These are phyloP conservation scores for Lithodes maja DNA, from an alignment of 2,888 invertebrate genomes.

Conservation along the genomic window DNA sequence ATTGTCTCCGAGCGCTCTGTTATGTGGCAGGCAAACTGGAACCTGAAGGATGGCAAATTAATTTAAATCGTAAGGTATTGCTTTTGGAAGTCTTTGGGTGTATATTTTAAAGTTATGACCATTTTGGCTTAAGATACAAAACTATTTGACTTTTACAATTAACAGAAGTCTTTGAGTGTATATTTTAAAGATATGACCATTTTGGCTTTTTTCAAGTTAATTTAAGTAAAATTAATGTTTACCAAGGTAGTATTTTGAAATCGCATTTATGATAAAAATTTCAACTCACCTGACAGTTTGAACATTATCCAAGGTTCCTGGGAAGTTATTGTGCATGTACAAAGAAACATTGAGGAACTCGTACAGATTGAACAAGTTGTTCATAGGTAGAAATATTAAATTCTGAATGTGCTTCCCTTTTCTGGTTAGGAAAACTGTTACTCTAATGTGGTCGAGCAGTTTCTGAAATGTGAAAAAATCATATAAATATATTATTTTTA, in stretches of 20 bases:
- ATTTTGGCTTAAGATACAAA: background rate
- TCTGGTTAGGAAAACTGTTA: constrained; percentile 82
- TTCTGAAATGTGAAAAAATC: constrained; percentile 75
- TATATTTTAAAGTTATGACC: background rate
- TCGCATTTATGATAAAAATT: no score
- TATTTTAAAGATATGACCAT: background rate
- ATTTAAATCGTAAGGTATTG: background rate
- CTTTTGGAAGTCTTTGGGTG: background rate
- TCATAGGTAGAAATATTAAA: constrained; percentile 83
- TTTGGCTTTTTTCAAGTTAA: no score
- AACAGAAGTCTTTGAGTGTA: background rate
- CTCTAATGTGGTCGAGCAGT: constrained; percentile 84
- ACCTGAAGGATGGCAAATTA: constrained; percentile 74
- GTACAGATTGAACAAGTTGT: constrained; percentile 87
- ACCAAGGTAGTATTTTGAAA: no score
- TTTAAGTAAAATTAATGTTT: background rate
- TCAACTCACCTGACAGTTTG: constrained; percentile 66
- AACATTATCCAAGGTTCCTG: constrained; percentile 60
- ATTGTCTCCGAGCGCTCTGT: constrained; percentile 78
- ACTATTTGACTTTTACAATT: background rate
- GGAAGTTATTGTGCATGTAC: constrained; percentile 76
- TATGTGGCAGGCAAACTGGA: constrained; percentile 86
- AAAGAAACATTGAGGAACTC: constrained; percentile 89
- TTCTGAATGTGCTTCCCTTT: constrained; percentile 82
- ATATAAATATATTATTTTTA: no score